Percentiles rank a stretch among this genome's conserved stretches.
Conservation (phyloP, 2,888 invertebrate genomes). For the Temnothorax rugatulus region DNA sequence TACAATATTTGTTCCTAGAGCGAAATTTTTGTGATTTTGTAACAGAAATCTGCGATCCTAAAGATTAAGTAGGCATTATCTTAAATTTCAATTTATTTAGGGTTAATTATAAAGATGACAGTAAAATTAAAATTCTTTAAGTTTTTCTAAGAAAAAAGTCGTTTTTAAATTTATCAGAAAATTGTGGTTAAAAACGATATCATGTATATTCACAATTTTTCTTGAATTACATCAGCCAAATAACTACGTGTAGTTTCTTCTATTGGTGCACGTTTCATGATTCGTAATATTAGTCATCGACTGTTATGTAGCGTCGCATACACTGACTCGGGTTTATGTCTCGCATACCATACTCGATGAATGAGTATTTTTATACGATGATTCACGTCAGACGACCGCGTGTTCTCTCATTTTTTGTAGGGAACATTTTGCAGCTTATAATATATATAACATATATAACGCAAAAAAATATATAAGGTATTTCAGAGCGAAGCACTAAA, state of each 20-base stretch:
- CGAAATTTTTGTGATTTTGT: too few species aligned
- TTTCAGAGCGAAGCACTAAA: background rate
- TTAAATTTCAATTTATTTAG: background rate
- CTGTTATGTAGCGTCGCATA: background rate
- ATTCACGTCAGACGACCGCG: background rate
- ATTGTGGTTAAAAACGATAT: background rate
- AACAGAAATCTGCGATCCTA: too few species aligned
- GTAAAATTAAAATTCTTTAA: background rate
- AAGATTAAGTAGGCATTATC: background rate
- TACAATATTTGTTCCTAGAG: too few species aligned
- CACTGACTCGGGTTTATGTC: background rate
- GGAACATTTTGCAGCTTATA: background rate
- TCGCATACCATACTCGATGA: background rate
- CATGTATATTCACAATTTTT: background rate
- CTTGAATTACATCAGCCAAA: background rate
- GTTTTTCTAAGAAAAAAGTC: background rate
- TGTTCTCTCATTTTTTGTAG: background rate
- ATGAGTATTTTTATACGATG: slow-evolving; percentile 38
- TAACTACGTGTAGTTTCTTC: background rate
- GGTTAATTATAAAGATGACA: background rate
- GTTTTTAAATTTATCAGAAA: background rate
- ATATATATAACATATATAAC: background rate
- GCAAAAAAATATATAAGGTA: background rate
- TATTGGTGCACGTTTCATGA: background rate
- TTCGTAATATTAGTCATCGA: slow-evolving; percentile 20